Evolutionary conservation across 2,113 vertebrate species (phyloP), one percentile per base, ranked within the genome.

Genomic region (Thalassarche chlororhynchos): DNA sequence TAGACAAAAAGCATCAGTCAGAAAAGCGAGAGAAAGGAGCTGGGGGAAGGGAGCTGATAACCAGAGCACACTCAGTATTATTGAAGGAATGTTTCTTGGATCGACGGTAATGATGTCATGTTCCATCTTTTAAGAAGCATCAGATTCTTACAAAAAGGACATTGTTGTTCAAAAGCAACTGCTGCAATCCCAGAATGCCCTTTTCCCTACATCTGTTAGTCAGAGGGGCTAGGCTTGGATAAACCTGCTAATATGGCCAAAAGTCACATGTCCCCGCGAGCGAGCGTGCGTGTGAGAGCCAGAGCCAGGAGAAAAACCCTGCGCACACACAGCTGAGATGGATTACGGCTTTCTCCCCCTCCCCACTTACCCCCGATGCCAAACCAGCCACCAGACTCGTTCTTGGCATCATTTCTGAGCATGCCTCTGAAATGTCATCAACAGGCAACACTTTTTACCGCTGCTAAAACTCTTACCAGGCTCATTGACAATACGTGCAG

Each of bases 91-190:
- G 97, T 57, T 97, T 96, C 97, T 98, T 95, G 91, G 97, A 96
- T 91, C 96, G 97, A 96, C 80, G 1, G 95, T 95, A 87, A 97
- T 98, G 98, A 98, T 97, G 96, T 98, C 98, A 98, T 97, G 94
- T 97, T 98, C 96, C 96, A 98, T 98, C 98, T 98, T 97, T 98
- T 97, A 97, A 98, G 98, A 98, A 97, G 95, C 95, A 97, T 97
- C 97, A 76, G 95, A 97, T 95, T 98, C 97, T 98, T 93, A 98
- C 97, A 98, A 98, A 98, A 98, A 98, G 96, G 95, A 98, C 97
- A 98, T 96, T 98, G 97, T 98, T 98, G 94, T 96, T 96, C 77
- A 92, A 96, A 97, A 97, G 95, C 97, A 98, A 98, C 96, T 97
- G 96, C 97, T 98, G 95, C 96, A 95, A 95, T 97, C 97, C 96